Base-by-base conservation (phyloP, 2,797 vertebrate species). In the Trichosurus vulpecula region DNA sequence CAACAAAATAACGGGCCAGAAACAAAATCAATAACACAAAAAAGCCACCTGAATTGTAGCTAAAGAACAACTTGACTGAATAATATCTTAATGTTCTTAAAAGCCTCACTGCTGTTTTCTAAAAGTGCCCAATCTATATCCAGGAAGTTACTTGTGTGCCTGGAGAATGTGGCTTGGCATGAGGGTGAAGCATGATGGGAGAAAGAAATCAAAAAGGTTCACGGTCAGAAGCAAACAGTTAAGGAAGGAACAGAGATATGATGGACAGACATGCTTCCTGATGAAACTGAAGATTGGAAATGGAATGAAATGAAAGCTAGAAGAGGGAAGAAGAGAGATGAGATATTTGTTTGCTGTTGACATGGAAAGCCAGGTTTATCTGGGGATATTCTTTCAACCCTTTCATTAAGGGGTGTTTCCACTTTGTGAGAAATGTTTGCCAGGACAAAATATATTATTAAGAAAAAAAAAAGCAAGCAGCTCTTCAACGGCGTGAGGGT, bases 401-500 rank as follows among this genome's bases (percentile, higher is more conserved):
- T 90, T 96, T 95, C 92, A 6, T 96, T 14, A 51, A 10, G n/a
- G 47, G 89, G 74, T 95, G 4, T 94, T 91, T 91, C 92, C 47
- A 16, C 29, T 35, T 9, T 58, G 55, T 35, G 91, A 94, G 52
- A 90, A 94, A 95, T n/a, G 52, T 93, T 0, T n/a, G 52, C 57
- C 5, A 92, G 97, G 31, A 96, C 27, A 54, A 22, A 58, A 92
- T 55, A 91, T 47, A 96, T 41, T 93, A 90, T 0, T 55, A 55
- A 57, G 13, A 55, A 90, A 91, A 96, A 94, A 90, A 94, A 96
- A 97, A 54, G 66, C 66, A 90, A 47, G 94, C 56, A 91, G 90
- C 52, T 81, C 91, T 74, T 47, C 93, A 97, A 74, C n/a, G 91
- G 81, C 94, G 92, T 52, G 92, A 91, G 95, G 54, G 89, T 91